Percentiles rank a stretch among this genome's conserved stretches.
Conservation (phyloP, 1,140 invertebrate genomes). For the Antheraea pernyi region DNA sequence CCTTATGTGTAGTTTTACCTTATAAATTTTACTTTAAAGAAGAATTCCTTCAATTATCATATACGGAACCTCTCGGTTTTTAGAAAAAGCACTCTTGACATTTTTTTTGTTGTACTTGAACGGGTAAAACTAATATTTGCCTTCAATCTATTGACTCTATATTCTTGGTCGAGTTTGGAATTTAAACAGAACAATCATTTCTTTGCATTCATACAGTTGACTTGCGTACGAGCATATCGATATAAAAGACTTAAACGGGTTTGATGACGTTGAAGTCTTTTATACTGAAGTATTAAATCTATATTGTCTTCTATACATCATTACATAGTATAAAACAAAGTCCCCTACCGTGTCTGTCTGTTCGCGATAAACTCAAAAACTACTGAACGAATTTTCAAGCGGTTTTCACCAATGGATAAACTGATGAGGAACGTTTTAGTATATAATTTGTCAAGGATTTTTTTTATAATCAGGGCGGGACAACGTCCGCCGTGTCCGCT, state of each 20-base stretch:
- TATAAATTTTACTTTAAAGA: neutral
- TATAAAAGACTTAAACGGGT: conserved; percentile 4
- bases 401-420: too few relatives aligned
- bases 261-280: conserved; percentile 25
- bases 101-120: conserved; percentile 9
- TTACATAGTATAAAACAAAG: too few relatives aligned
- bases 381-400: too few relatives aligned
- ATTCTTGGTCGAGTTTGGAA: conserved; percentile 18
- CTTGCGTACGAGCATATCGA: conserved; percentile 16
- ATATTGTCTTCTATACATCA: too few relatives aligned
- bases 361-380: too few relatives aligned
- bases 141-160: conserved; percentile 40
- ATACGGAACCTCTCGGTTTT: conserved; percentile 4
- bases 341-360: too few relatives aligned
- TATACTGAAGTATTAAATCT: conserved; percentile 7
- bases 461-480: too few relatives aligned
- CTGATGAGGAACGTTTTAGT: too few relatives aligned
- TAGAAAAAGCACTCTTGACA: neutral
- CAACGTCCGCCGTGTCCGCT: too few relatives aligned
- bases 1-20: too few relatives aligned
- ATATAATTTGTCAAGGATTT: too few relatives aligned
- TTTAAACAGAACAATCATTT: conserved; percentile 19
- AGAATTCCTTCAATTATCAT: neutral
- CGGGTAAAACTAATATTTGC: conserved; percentile 37
- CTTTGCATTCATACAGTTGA: neutral